Evolutionary conservation across 2,888 invertebrate species (phyloP).

Genomic region (Cancer borealis): DNA sequence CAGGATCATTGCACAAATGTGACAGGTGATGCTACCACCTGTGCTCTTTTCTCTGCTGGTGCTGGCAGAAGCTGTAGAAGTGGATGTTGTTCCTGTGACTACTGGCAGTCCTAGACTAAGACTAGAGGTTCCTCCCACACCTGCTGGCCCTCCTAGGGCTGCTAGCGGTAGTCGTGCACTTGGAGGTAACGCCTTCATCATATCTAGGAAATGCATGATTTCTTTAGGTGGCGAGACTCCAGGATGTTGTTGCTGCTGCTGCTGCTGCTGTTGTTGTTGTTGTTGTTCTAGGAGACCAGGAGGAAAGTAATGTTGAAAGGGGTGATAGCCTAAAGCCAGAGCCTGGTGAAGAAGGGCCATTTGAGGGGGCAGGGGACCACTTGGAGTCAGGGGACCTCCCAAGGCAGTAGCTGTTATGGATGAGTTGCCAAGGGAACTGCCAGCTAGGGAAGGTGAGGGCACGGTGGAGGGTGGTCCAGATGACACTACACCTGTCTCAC

Average conservation of each 20-base stretch:
- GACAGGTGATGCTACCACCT: slow-evolving; percentile 83
- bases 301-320: slow-evolving; percentile 69
- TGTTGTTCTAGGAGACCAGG: slow-evolving; percentile 70
- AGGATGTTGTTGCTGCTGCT: slow-evolving; percentile 66
- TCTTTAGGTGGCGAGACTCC: slow-evolving; percentile 75
- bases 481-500: slow-evolving; percentile 64
- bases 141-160: slow-evolving; percentile 50
- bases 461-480: slow-evolving; percentile 68
- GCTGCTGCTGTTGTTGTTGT: slow-evolving; percentile 64
- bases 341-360: slow-evolving; percentile 75
- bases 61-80: slow-evolving; percentile 46
- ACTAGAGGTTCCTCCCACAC: slow-evolving; percentile 64
- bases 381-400: slow-evolving; percentile 60
- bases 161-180: slow-evolving; percentile 60
- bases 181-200: slow-evolving; percentile 73
- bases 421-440: slow-evolving; percentile 49
- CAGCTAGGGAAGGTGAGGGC: slow-evolving; percentile 64
- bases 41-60: slow-evolving; percentile 62
- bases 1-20: slow-evolving; percentile 91
- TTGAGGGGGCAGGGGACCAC: slow-evolving; percentile 71
- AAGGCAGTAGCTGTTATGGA: slow-evolving; percentile 58
- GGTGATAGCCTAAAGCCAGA: slow-evolving; percentile 74
- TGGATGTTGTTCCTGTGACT: slow-evolving; percentile 53
- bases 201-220: slow-evolving; percentile 75
- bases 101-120: slow-evolving; percentile 61